Conservation (phyloP, 2,113 vertebrate species). For the Morphnarchus princeps region DNA sequence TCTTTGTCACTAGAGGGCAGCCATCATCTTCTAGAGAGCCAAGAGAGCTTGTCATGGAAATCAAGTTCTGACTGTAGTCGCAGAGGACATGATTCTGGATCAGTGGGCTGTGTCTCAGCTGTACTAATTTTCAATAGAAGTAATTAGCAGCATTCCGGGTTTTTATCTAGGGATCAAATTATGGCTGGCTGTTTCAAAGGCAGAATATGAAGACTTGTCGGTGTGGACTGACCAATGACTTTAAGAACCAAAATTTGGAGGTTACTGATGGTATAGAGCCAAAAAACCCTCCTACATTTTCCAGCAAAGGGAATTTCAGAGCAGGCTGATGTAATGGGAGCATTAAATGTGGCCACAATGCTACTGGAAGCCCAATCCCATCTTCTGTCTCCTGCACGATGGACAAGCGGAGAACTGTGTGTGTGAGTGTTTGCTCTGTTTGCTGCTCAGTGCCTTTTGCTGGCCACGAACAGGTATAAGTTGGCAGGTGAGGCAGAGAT, state of each 20-base stretch:
- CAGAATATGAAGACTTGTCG: background rate
- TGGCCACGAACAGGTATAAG: background rate
- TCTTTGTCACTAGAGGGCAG: slow-evolving; percentile 83
- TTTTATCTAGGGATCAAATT: slow-evolving; percentile 57
- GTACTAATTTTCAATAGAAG: slow-evolving; percentile 59
- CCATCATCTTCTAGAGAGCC: slow-evolving; percentile 72
- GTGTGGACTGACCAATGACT: background rate
- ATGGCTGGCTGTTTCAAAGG: background rate
- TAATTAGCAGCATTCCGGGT: slow-evolving; percentile 41
- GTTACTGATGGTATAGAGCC: background rate
- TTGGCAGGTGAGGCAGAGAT: background rate
- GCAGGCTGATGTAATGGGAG: background rate
- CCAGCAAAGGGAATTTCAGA: background rate
- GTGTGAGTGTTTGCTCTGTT: background rate
- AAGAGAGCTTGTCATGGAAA: slow-evolving; percentile 22
- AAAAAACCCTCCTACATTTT: background rate
- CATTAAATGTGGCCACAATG: background rate
- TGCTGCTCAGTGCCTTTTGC: background rate
- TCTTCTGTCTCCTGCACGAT: accelerated
- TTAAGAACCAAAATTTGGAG: background rate
- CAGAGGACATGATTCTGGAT: slow-evolving; percentile 56
- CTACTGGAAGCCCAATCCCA: background rate
- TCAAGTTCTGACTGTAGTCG: background rate
- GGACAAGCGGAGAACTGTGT: background rate
- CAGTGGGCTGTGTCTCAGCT: slow-evolving; percentile 58